Base-by-base conservation (phyloP, 1,140 invertebrate species). In the Periplaneta americana region DNA sequence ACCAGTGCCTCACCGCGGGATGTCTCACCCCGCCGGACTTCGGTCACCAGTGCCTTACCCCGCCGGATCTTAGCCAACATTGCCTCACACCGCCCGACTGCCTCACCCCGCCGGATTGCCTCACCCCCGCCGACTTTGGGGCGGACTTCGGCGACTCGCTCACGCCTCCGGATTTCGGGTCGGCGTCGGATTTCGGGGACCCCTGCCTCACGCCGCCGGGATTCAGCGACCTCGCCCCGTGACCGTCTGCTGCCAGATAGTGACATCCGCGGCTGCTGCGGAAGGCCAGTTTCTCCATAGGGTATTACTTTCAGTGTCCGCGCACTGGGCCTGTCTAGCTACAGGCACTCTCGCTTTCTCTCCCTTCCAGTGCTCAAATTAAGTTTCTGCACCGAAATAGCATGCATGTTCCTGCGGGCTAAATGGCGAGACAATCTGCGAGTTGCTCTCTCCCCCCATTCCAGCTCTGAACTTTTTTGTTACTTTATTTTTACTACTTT, bases 141-240 rank as follows among this genome's bases (percentile, higher is more conserved):
- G 34, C 79, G 18, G 79, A 80, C 37, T 80, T 80, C 37, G 34
- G 66, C 15, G 79, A 80, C 34, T 80, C 79, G 11, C 79, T 80
- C 33, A 74, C 79, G 31, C 79, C 66, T 39, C 34, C 48, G 11
- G 79, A 80, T 39, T 74, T 80, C 39, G 34, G 39, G 22, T 32
- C 39, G 31, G 37, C 28, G 15, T 80, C 79, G 6, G 79, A 80
- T 28, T 80, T 80, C 37, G 39, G n/a, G 11, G 79, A 80, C 17
- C 79, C 77, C n/a, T 34, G 75, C 48, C 48, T 66, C 22, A 66
- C 48, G 28, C 48, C 48, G 8, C 48, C 48, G 28, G 48, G n/a
- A n/a, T 66, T 66, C 48, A 66, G 48, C n/a, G 48, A 66, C 48
- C 48, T 66, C 48, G 11, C 22, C 6, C 48, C 48, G n/a, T 66